Conservation (phyloP, 2,113 vertebrate species). For the Microtus richardsoni region DNA sequence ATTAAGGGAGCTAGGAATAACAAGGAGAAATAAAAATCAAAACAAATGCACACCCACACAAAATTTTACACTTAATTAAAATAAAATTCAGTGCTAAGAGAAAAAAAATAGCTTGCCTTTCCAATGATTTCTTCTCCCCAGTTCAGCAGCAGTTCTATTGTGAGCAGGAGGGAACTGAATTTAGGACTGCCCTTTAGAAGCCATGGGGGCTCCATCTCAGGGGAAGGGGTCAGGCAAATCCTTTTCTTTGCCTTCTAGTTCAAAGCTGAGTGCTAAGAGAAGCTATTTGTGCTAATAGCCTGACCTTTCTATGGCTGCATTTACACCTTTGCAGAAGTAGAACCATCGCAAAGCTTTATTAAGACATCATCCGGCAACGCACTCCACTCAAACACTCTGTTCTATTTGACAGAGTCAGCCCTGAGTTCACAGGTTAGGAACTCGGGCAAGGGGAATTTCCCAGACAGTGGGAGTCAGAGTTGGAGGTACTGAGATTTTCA, state of each 20-base stretch:
- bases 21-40: constrained; percentile 5
- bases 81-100: background rate
- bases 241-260: background rate
- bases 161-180: background rate
- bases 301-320: constrained; percentile 30
- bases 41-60: background rate
- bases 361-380: constrained; percentile 10
- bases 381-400: background rate
- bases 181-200: background rate
- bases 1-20: constrained; percentile 13
- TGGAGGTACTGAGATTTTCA: background rate
- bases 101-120: background rate
- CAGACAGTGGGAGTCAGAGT: background rate
- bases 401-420: constrained; percentile 40
- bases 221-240: background rate
- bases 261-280: constrained; percentile 20
- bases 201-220: background rate
- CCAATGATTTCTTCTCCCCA: background rate
- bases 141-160: background rate
- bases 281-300: background rate
- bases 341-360: background rate
- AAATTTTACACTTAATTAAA: constrained; percentile 55
- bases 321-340: constrained; percentile 20
- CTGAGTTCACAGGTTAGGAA: background rate
- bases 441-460: background rate